Evolutionary conservation across 2,888 invertebrate species (phyloP), one percentile per base, ranked within the genome.

Genomic region (Oscheius sp.): DNA sequence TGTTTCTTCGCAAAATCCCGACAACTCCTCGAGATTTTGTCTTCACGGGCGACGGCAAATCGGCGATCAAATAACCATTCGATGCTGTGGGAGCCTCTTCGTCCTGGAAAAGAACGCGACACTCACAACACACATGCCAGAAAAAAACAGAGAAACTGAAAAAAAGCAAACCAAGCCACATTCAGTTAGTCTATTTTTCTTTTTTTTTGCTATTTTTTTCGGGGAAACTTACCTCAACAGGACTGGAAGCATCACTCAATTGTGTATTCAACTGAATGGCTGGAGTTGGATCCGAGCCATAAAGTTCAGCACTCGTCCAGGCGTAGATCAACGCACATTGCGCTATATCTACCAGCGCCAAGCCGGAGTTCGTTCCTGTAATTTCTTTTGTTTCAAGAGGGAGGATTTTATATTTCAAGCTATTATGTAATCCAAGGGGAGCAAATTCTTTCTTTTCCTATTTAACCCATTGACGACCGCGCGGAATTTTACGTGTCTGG

Each of bases 241-340:
- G 78, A 68, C 76, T 78, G 6, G 71, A 66, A 3, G 72, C 72
- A 48, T 75, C 75, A 34, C 71, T 70, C 1, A 71, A 46, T 25
- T 75, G 75, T 48, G 70, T 71, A 42, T 69, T 74, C 46, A 80
- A 52, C 52, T 80, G 80, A 8, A 80, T 75, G 42, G 76, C 75
- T 0, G 80, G 80, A 1, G 81, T 80, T 3, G 83, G 74, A 33
- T 85, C 82, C 23, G 81, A 78, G 10, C 78, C 75, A 53, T 82
- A 82, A 10, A 85, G 77, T 57, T 85, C 85, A 12, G 70, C 66
- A 12, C 73, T 82, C 8, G 78, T 73, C 83, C 85, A 85, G 8
- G 84, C 75, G 50, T 84, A 85, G 53, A 85, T 82, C 29, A 80
- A 64, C 3, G 82, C 76, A 31, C 81, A 82, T 57, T 83, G 80